These are phyloP conservation scores for Helleia helle DNA, from an alignment of 2,888 invertebrate species.

Conservation along the genomic window DNA sequence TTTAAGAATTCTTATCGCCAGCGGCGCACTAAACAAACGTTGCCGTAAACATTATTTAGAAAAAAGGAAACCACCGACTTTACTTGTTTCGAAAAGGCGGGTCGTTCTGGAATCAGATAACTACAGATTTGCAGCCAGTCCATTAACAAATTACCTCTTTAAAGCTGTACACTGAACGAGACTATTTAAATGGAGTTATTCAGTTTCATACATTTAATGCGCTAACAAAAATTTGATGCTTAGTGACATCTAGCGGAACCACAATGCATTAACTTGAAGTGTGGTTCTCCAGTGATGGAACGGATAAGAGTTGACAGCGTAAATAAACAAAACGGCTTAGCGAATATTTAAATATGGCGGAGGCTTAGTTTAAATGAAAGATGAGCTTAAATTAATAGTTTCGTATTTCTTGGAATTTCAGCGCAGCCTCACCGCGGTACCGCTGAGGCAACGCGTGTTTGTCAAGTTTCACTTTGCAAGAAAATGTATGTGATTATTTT, in stretches of 20 bases:
- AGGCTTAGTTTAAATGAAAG: too few relatives aligned
- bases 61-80: conserved; percentile 53
- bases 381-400: too few relatives aligned
- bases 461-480: too few relatives aligned
- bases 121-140: conserved; percentile 57
- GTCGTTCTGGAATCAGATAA: conserved; percentile 59
- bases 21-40: conserved; percentile 59
- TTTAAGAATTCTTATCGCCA: conserved; percentile 61
- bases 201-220: conserved; percentile 6
- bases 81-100: conserved; percentile 65
- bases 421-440: too few relatives aligned
- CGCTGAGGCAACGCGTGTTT: too few relatives aligned
- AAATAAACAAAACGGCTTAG: not conserved
- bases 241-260: conserved; percentile 20
- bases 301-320: not conserved
- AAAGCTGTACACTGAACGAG: conserved; percentile 22
- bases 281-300: conserved; percentile 9
- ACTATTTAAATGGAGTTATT: conserved; percentile 1
- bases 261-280: conserved; percentile 13
- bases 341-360: too few relatives aligned
- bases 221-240: conserved; percentile 28
- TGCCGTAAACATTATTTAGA: conserved; percentile 59
- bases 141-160: conserved; percentile 67
- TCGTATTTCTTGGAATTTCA: too few relatives aligned
- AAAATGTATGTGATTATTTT: too few relatives aligned